Evolutionary conservation across 2,113 vertebrate genomes (phyloP).

Genomic region (Mesoclemmys tuberculata): DNA sequence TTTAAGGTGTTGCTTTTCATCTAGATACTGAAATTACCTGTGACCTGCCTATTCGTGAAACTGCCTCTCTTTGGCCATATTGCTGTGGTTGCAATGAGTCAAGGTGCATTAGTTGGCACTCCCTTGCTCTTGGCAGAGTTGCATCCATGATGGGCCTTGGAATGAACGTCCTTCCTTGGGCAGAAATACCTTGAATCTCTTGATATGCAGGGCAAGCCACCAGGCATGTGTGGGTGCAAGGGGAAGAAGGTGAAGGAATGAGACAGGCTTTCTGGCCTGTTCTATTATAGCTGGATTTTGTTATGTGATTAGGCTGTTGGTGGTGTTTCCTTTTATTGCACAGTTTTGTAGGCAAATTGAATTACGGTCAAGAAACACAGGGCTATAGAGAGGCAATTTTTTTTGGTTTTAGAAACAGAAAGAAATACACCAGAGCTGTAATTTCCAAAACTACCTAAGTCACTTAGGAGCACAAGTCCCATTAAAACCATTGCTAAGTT

Average conservation of each 20-base stretch:
- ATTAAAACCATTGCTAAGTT: background rate
- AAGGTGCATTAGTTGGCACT: too few species aligned
- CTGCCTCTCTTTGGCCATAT: too few species aligned
- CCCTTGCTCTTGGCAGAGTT: background rate
- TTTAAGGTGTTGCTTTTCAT: too few species aligned
- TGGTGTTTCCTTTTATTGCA: background rate
- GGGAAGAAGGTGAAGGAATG: background rate
- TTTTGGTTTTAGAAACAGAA: background rate
- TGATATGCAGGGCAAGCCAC: too few species aligned
- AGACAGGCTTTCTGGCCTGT: background rate
- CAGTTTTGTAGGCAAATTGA: background rate
- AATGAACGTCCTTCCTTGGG: too few species aligned
- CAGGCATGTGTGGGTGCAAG: too few species aligned
- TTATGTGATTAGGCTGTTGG: background rate
- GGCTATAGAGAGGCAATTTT: background rate
- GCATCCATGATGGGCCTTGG: background rate
- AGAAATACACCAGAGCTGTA: background rate
- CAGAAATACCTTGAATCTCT: too few species aligned
- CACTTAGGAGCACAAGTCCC: background rate
- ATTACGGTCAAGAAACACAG: background rate
- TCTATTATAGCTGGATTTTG: background rate
- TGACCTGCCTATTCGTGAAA: too few species aligned
- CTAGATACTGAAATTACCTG: too few species aligned
- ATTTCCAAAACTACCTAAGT: background rate
- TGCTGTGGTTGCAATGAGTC: too few species aligned